Evolutionary conservation across 1,140 invertebrate genomes (phyloP), one percentile per base, ranked within the genome.

Genomic region (Drosophila rhopaloa): DNA sequence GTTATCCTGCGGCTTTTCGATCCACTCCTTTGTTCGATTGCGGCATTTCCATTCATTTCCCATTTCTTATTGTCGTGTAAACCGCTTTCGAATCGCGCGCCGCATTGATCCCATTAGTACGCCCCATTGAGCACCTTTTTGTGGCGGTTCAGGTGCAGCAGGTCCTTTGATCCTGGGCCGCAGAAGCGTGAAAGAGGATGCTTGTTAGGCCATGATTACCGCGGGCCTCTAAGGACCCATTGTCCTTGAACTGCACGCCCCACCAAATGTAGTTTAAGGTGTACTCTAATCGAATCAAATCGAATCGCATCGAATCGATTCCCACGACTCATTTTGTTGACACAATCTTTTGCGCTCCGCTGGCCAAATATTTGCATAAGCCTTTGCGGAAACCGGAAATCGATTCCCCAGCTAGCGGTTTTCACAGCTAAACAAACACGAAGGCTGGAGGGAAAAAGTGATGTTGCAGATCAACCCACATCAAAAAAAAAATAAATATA

Each of bases 41-140:
- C 37, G 14, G 32, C 19, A 66, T 58, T 70, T 78, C 44, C 58
- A 56, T 63, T 53, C 70, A 44, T 48, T 74, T 41, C 13, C 53
- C 58, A 9, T 66, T 66, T 54, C 62, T 74, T 37, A 55, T 55
- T 73, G 48, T 50, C 48, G 48, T 51, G 48, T 51, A 14, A 51
- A 51, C 29, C n/a, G 48, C 27, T 51, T 51, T 51, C 29, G 68
- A 54, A 46, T 41, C 32, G 65, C 63, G 65, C 63, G 79, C 56
- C 32, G 67, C 81, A 68, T 48, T 88, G 84, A 91, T 91, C 89
- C 88, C 79, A 91, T 90, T 91, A 91, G 89, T 82, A 91, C 83
- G 89, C 89, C 89, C 81, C 78, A 91, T 91, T 91, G 90, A 91
- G 81, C 89, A 91, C 88, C 89, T 91, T 90, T 80, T n/a, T 63